A percentile compares a stretch with the other conserved stretches of the same genome.
These are phyloP conservation scores for Thereva nobilitata DNA, from an alignment of 2,888 invertebrate species.

Conservation along the genomic window DNA sequence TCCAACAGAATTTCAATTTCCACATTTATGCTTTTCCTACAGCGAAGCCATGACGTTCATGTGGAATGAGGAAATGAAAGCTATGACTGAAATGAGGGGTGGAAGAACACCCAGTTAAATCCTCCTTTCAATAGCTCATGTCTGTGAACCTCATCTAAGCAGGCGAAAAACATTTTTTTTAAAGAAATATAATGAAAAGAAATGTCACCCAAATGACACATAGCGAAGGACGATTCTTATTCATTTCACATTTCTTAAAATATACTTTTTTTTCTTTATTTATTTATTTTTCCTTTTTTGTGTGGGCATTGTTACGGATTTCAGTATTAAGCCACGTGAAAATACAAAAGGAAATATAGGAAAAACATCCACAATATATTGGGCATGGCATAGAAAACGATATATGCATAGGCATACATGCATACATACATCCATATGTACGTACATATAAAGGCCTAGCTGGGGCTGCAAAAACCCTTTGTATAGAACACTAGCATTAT, in stretches of 20 bases:
- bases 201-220: conserved; percentile 30
- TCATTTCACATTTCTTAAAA: conserved; percentile 19
- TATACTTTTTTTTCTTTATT: conserved; percentile 8
- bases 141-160: conserved; percentile 3
- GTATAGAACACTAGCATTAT: conserved; percentile 10
- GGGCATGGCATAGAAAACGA: too few species aligned
- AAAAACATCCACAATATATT: too few species aligned
- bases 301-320: too few species aligned
- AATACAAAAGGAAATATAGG: too few species aligned
- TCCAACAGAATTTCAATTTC: conserved; percentile 24
- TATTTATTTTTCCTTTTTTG: too few species aligned
- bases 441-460: too few species aligned
- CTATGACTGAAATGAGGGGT: conserved; percentile 4
- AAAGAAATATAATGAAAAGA: conserved; percentile 24
- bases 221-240: conserved; percentile 24
- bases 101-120: conserved; percentile 7
- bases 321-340: too few species aligned
- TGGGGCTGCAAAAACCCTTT: not conserved
- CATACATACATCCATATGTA: too few species aligned
- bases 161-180: conserved; percentile 19
- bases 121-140: conserved; percentile 20
- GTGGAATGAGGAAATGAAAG: not conserved
- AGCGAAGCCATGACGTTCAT: too few species aligned
- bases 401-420: too few species aligned
- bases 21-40: conserved; percentile 1